Base-by-base conservation (phyloP, 1,140 invertebrate genomes). In the Microplitis demolitor region DNA sequence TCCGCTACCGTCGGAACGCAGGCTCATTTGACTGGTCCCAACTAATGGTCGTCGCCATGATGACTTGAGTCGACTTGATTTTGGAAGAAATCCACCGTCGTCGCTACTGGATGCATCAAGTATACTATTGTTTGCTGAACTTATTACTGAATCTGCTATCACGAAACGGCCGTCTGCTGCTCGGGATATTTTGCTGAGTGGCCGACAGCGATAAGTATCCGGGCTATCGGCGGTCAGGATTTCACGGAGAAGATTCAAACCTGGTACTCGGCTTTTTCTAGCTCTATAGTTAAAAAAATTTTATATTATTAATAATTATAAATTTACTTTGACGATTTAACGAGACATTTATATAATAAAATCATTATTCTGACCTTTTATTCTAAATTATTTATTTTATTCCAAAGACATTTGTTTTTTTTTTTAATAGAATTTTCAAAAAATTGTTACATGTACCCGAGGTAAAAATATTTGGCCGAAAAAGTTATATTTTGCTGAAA, bases 261-360 rank as follows among this genome's bases (percentile, higher is more conserved):
- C 93, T 94, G 94, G 93, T 95, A 95, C 92, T 95, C 94, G 89
- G 94, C 94, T 91, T 93, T 94, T 91, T 92, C 94, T 93, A 94
- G 92, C 91, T 94, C 94, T 95, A 88, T 64, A 80, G 78, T 9
- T 73, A 83, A 67, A 85, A 53, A 84, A 69, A 82, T 78, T 71
- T 74, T 66, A 51, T 69, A 39, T 78, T 74, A 78, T 69, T 61
- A 63, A 64, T 50, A 56, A 45, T 35, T 34, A 5, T 31, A 14
- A 6, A 51, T 34, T 61, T 16, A 8, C 37, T 60, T 24, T 64
- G 37, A 56, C 66, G 56, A 68, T 11, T 61, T 72, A 69, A 24
- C 51, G 73, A 68, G 58, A 56, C 39, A 39, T 35, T 51, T 11
- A 45, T 6, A 3, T 45, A 6, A 45, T 45, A 45, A 31, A 33